Conservation (phyloP, 2,113 vertebrate genomes). For the Zosterops borbonicus region DNA sequence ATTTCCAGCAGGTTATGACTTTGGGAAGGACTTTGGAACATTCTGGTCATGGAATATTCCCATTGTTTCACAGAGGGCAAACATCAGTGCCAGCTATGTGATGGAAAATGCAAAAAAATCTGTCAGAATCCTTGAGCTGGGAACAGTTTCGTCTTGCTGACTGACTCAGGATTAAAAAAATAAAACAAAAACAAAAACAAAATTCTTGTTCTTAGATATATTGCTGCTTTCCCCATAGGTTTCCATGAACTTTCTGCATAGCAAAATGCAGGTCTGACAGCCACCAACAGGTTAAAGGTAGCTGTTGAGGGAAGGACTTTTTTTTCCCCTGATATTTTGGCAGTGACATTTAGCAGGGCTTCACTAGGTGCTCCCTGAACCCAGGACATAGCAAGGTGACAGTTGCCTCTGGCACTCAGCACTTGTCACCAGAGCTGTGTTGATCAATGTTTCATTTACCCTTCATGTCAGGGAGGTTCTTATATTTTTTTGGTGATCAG, state of each 20-base stretch:
- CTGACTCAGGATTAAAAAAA: neutral
- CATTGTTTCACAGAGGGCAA: neutral
- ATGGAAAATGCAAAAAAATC: neutral
- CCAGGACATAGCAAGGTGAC: neutral
- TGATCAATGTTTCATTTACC: neutral
- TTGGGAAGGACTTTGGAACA: neutral
- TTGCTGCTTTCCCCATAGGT: neutral
- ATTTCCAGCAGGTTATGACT: neutral
- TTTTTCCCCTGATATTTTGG: neutral
- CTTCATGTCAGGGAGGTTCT: neutral
- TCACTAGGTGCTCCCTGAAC: neutral
- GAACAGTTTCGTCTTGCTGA: neutral
- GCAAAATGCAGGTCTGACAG: neutral
- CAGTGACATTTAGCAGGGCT: slow-evolving; percentile 15
- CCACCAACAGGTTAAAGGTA: neutral
- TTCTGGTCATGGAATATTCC: neutral
- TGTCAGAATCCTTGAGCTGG: neutral
- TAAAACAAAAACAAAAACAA: too few relatives aligned
- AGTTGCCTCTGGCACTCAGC: neutral
- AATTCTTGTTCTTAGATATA: neutral
- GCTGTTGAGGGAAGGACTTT: neutral
- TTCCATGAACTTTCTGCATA: neutral
- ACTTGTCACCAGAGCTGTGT: neutral
- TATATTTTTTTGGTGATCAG: neutral
- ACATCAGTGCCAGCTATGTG: neutral